Conservation (phyloP, 2,113 vertebrate species). For the Vanacampus margaritifer region DNA sequence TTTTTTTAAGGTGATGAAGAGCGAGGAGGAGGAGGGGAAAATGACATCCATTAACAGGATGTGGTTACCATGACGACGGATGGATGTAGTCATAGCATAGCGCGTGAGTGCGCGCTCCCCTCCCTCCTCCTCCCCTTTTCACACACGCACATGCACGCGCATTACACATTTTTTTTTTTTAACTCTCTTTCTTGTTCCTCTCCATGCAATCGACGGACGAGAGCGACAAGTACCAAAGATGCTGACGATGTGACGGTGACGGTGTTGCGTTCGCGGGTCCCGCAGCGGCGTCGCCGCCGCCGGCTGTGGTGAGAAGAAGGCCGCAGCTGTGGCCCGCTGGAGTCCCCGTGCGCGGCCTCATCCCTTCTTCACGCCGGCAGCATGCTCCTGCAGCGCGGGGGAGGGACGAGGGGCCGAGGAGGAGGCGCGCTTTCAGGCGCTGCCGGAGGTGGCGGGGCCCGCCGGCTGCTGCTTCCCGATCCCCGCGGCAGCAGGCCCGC, state of each 20-base stretch:
- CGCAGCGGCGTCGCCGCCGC: conserved; percentile 91
- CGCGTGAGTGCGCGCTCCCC: conserved; percentile 44
- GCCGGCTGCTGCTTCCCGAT: conserved; percentile 38
- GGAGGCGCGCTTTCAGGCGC: conserved; percentile 74
- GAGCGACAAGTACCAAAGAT: conserved; percentile 82
- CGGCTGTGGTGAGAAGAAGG: conserved; percentile 93
- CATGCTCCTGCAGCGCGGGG: conserved; percentile 89
- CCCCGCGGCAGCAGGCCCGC: background rate
- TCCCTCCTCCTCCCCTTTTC: conserved; percentile 11
- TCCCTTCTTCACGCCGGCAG: conserved; percentile 90
- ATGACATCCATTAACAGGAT: conserved; percentile 75
- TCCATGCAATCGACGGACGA: background rate
- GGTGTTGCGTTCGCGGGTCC: conserved; percentile 92
- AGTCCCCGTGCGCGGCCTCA: conserved; percentile 97
- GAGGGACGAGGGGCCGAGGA: conserved; percentile 91
- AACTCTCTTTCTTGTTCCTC: background rate
- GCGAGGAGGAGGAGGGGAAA: conserved; percentile 54
- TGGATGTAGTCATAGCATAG: conserved; percentile 48
- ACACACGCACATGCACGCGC: conserved; percentile 22
- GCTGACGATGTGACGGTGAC: conserved; percentile 98
- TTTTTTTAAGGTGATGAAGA: background rate
- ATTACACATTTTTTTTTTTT: background rate
- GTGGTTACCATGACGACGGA: conserved; percentile 77
- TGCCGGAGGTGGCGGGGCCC: conserved; percentile 43
- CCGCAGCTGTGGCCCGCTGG: conserved; percentile 93